phyloP scores from a whole-genome alignment of 2,888 invertebrate species.

The Campoplex capitator region DNA sequence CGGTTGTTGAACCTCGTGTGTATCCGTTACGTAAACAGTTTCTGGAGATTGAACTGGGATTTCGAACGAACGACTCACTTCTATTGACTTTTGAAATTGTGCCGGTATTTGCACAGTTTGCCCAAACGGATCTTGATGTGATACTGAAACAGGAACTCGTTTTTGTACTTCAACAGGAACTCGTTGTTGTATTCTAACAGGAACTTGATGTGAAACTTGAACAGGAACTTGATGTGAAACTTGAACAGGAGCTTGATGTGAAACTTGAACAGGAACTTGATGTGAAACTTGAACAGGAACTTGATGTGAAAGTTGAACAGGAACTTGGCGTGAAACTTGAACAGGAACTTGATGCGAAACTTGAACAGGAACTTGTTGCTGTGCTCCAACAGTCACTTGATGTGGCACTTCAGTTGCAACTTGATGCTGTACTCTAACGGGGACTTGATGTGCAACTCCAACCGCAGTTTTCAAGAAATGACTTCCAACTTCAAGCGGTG shows the following conservation, averaged over 20 bases:
- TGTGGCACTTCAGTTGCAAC: background rate
- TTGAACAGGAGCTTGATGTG: too few relatives aligned
- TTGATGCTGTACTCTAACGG: background rate
- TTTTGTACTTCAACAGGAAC: background rate
- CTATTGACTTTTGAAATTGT: constrained; percentile 37
- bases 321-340: background rate
- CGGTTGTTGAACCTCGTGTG: constrained; percentile 63
- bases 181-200: constrained; percentile 63
- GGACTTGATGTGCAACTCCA: background rate
- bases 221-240: background rate
- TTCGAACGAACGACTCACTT: constrained; percentile 66
- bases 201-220: constrained; percentile 6
- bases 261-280: background rate
- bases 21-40: constrained; percentile 61
- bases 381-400: background rate
- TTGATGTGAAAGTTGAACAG: background rate
- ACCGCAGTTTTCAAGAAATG: background rate
- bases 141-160: too few relatives aligned
- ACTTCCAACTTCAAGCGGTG: constrained; percentile 7
- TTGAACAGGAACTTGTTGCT: background rate
- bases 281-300: background rate
- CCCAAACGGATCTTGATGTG: constrained; percentile 29
- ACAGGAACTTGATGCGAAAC: too few relatives aligned
- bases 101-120: constrained; percentile 53
- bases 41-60: constrained; percentile 61